Evolutionary conservation across 2,113 vertebrate species (phyloP), one percentile per base, ranked within the genome.

Genomic region (Emydura subglobosa): DNA sequence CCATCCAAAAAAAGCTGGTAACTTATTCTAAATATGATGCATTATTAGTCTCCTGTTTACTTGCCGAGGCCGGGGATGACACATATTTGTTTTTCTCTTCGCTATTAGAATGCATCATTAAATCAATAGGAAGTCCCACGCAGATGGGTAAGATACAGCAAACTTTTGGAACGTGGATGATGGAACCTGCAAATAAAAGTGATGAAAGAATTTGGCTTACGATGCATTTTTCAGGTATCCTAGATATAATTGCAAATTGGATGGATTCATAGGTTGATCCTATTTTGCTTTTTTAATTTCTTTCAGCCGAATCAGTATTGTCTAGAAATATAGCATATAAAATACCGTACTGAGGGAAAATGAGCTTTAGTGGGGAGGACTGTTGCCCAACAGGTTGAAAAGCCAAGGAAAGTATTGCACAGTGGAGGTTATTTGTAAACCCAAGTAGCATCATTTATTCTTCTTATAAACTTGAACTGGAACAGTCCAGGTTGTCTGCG

Each of bases 151-250:
- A 98, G 76, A 98, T 99, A 21, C 86, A 97, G 80, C 98, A 97
- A 92, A 99, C 99, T 0, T 99, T 99, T 89, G 99, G 99, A 79
- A 98, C 99, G 0, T 99, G 99, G 99, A 99, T 99, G 98, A 98
- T 97, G 90, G 99, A 99, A 96, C 98, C 99, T 0, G 98, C 98
- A 24, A 97, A 96, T 90, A 96, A 93, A 88, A 98, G 98, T 0
- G 99, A 99, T 42, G 98, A 99, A 51, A 98, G 98, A 24, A 98
- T 99, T 92, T 99, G 99, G 99, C 98, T 99, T 89, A 99, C 99
- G 1, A 98, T 98, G 59, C 99, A 99, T 94, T 99, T 99, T 88
- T 99, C 99, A 97, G 99, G 99, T 99, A 97, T 13, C 4, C n/a
- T 34, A 31, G 5, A 3, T n/a, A 47, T 4, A 25, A 50, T 10